Evolutionary conservation across 2,797 vertebrate genomes (phyloP), one percentile per base, ranked within the genome.

Genomic region (Pipistrellus pipistrellus): DNA sequence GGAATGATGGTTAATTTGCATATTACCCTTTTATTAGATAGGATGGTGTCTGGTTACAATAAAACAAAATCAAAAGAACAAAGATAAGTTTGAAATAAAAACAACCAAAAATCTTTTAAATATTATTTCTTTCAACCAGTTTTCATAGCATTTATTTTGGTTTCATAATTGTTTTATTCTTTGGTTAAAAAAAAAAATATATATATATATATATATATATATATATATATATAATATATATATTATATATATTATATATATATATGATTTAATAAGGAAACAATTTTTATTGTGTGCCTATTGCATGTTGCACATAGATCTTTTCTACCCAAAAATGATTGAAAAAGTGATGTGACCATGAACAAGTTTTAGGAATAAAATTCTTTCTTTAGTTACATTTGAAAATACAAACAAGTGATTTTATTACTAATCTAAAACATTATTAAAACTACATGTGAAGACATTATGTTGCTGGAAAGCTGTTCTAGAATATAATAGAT

Each of bases 61-160:
- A 48, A 27, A 77, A 64, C 30, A 62, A 35, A 91, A 55, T 72
- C 18, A 57, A 68, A 62, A 73, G 25, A 87, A 57, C 66, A 10
- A 83, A 90, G 27, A 59, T 5, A 90, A 91, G 84, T 55, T 4
- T 62, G 23, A 87, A 95, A 55, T 72, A 87, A 69, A 82, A 94
- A 75, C 0, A 83, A 48, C 4, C 5, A 83, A 82, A 71, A 62
- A 8, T 53, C 0, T 85, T 86, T 64, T 6, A 46, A 84, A 80
- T 73, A 81, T 66, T 44, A 55, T 32, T 89, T 80, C 6, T 25
- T 38, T 9, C 15, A 78, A 41, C n/a, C 12, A 23, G 3, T 77
- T 94, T 92, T 46, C 27, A 81, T 51, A 62, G 6, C 9, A 91
- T 72, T 88, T 64, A 64, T 85, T 87, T 51, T 69, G n/a, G 27